phyloP scores from a whole-genome alignment of 2,113 vertebrate genomes.

The Chionodraco myersi region DNA sequence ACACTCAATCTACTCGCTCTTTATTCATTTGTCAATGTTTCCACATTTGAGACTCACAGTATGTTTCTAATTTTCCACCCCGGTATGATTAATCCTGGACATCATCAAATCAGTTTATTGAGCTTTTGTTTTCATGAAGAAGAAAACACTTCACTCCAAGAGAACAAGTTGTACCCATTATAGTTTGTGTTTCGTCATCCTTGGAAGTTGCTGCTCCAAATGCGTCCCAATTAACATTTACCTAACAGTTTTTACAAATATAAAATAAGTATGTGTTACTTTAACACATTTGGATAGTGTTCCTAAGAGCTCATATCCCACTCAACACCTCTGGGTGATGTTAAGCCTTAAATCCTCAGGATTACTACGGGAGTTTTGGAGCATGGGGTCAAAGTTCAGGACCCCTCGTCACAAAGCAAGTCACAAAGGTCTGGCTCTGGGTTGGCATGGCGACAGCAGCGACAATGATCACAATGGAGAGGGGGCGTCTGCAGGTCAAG shows the following conservation, averaged over 20 bases:
- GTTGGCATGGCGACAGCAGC: slow-evolving; percentile 52
- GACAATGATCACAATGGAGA: slow-evolving; percentile 40
- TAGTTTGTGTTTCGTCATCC: background rate
- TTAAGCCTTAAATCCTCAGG: slow-evolving; percentile 29
- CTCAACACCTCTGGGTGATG: background rate
- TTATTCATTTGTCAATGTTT: slow-evolving; percentile 22
- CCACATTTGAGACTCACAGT: slow-evolving; percentile 2
- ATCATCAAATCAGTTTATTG: slow-evolving; percentile 23
- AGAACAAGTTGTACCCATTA: background rate
- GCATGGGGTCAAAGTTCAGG: slow-evolving; percentile 44
- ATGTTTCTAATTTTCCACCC: slow-evolving; percentile 49
- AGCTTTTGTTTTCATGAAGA: background rate
- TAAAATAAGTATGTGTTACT: too few species aligned
- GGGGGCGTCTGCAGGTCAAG: slow-evolving; percentile 50
- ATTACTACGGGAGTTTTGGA: slow-evolving; percentile 26
- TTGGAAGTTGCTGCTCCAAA: background rate
- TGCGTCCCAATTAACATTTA: background rate
- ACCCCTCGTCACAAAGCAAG: slow-evolving; percentile 34
- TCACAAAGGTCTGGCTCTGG: slow-evolving; percentile 21
- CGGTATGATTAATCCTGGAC: slow-evolving; percentile 34
- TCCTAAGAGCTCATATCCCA: background rate
- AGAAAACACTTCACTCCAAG: background rate
- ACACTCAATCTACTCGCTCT: slow-evolving; percentile 30
- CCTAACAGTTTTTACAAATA: background rate
- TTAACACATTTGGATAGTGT: background rate